These are phyloP conservation scores for Chamaedrilus cognettii DNA, from an alignment of 2,888 invertebrate genomes.

Conservation along the genomic window DNA sequence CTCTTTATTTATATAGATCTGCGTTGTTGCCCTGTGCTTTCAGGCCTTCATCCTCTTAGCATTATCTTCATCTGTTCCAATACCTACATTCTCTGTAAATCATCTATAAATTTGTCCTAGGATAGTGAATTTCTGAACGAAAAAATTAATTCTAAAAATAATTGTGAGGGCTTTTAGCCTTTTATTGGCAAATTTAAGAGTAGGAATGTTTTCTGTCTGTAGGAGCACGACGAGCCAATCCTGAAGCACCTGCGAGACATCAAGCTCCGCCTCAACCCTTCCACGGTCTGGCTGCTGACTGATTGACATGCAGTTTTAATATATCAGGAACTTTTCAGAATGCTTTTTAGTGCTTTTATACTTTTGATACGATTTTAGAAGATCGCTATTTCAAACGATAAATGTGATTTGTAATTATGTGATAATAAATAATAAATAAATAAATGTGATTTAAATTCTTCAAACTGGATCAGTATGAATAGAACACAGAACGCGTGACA, in stretches of 20 bases:
- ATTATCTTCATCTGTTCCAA: background rate
- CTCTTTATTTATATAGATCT: no score
- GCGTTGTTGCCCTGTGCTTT: no score
- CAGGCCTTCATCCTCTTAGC: background rate
- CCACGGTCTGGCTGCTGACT: background rate
- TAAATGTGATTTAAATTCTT: no score
- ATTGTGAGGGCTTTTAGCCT: background rate
- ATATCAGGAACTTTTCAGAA: no score
- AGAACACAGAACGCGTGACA: no score
- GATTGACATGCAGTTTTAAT: no score
- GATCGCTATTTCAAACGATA: background rate
- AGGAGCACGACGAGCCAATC: slow-evolving; percentile 82
- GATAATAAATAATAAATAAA: no score
- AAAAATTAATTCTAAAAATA: background rate
- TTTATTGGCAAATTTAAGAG: no score
- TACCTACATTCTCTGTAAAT: background rate
- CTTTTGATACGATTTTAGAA: background rate
- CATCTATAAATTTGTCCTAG: background rate
- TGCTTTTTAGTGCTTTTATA: background rate
- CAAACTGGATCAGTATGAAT: no score
- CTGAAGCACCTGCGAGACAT: slow-evolving; percentile 82
- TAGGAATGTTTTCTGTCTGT: slow-evolving; percentile 34
- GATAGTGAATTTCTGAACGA: no score
- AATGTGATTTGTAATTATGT: background rate
- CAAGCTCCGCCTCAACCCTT: slow-evolving; percentile 64